These are phyloP conservation scores for Nothocercus julius DNA, from an alignment of 2,113 vertebrate genomes.

Conservation along the genomic window DNA sequence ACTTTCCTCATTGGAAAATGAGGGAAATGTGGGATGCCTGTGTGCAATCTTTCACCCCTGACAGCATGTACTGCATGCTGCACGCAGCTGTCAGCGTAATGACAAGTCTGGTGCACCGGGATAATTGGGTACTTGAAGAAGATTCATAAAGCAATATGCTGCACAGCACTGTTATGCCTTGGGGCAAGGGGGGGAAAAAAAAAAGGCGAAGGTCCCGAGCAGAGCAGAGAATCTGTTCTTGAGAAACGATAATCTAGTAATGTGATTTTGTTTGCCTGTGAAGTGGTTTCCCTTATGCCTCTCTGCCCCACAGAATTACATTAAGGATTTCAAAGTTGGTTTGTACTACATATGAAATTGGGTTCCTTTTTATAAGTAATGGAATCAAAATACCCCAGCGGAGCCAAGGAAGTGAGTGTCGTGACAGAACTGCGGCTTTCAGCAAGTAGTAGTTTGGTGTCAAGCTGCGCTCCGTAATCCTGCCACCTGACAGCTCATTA, in stretches of 20 bases:
- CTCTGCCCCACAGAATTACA: not conserved
- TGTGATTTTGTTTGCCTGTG: conserved; percentile 51
- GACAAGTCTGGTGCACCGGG: conserved; percentile 67
- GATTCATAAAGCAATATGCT: conserved; percentile 80
- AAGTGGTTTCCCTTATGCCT: not conserved
- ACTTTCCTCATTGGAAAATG: conserved; percentile 12
- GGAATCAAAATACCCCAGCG: not conserved
- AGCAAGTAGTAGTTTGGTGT: conserved; percentile 48
- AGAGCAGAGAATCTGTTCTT: conserved; percentile 42
- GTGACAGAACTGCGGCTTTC: not conserved
- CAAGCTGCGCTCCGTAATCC: conserved; percentile 56
- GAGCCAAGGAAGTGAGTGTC: not conserved
- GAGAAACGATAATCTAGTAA: conserved; percentile 70
- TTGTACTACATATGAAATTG: not conserved
- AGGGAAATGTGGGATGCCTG: conserved; percentile 65
- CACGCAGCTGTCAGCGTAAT: conserved; percentile 75
- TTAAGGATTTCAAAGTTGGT: conserved; percentile 39
- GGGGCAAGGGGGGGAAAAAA: conserved; percentile 56
- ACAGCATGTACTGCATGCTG: conserved; percentile 41
- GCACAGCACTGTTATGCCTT: conserved; percentile 60
- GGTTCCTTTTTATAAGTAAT: not conserved
- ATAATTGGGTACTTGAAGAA: conserved; percentile 84
- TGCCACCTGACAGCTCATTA: conserved; percentile 75
- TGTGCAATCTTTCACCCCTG: conserved; percentile 75
- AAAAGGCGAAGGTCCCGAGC: conserved; percentile 6